Percentiles rank a stretch among this genome's conserved stretches.
Conservation (phyloP, 1,140 invertebrate genomes). For the Neodiprion pinetum region DNA sequence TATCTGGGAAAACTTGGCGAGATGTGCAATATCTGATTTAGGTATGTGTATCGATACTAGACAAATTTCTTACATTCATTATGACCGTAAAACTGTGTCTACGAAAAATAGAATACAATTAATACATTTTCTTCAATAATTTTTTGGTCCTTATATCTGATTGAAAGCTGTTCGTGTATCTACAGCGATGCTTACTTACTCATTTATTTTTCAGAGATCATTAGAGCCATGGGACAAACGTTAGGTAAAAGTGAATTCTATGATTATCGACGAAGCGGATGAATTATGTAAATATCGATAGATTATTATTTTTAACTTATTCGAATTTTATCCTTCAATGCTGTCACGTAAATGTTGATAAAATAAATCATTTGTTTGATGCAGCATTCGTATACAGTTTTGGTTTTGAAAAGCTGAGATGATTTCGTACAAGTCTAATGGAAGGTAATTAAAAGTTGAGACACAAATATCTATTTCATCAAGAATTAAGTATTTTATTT, state of each 20-base stretch:
- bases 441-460: background rate
- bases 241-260: background rate
- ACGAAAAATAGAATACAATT: background rate
- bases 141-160: background rate
- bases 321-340: background rate
- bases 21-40: constrained; percentile 27
- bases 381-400: background rate
- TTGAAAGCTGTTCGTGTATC: background rate
- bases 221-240: background rate
- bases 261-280: background rate
- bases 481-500: background rate
- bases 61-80: background rate
- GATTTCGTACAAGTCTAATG: background rate
- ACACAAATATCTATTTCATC: background rate
- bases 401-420: background rate
- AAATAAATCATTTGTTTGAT: background rate
- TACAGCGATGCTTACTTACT: background rate
- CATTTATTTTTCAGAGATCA: background rate
- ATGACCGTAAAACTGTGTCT: background rate
- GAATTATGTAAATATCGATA: constrained; percentile 1
- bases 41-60: background rate
- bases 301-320: constrained; percentile 8
- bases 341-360: background rate
- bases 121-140: background rate
- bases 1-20: constrained; percentile 14